A percentile compares a stretch with the other conserved stretches of the same genome.
Conservation (phyloP, 2,888 invertebrate genomes). For the Watsonalla cultraria region DNA sequence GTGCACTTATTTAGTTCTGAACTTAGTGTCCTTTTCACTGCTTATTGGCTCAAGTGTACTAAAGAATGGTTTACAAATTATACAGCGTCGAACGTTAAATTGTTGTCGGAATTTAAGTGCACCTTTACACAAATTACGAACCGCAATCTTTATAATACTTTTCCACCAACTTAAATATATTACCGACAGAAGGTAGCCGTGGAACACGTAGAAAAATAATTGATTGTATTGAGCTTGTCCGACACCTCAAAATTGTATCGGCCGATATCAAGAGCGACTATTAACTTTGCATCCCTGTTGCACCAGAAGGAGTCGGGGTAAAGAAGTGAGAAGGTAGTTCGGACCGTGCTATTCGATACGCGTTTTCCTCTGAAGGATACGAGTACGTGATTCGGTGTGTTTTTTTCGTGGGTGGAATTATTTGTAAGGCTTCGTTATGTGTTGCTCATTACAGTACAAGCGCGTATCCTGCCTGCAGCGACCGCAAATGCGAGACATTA, state of each 20-base stretch:
- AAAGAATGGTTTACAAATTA: slow-evolving; percentile 39
- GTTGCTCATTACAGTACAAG: slow-evolving; percentile 77
- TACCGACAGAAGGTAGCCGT: slow-evolving; percentile 66
- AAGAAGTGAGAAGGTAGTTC: slow-evolving; percentile 42
- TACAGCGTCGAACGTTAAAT: slow-evolving; percentile 23
- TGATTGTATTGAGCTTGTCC: slow-evolving; percentile 69
- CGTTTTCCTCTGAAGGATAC: slow-evolving; percentile 75
- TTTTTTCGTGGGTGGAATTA: slow-evolving; percentile 76
- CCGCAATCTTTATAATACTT: slow-evolving; percentile 47
- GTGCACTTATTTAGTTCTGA: slow-evolving; percentile 52
- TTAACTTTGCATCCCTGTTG: slow-evolving; percentile 50
- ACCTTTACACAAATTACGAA: slow-evolving; percentile 44
- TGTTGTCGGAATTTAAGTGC: slow-evolving; percentile 28
- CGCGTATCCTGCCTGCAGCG: slow-evolving; percentile 69
- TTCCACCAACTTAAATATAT: slow-evolving; percentile 54
- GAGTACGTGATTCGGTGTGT: slow-evolving; percentile 74
- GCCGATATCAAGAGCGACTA: slow-evolving; percentile 46
- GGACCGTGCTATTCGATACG: slow-evolving; percentile 69
- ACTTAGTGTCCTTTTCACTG: slow-evolving; percentile 22
- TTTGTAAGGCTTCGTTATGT: slow-evolving; percentile 78
- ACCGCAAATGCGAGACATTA: slow-evolving; percentile 76
- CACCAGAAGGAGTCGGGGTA: slow-evolving; percentile 13
- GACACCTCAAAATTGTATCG: slow-evolving; percentile 69
- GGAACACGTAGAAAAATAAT: slow-evolving; percentile 71
- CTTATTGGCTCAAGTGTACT: slow-evolving; percentile 16